Evolutionary conservation across 2,113 vertebrate genomes (phyloP).

Genomic region (Isurus oxyrinchus): DNA sequence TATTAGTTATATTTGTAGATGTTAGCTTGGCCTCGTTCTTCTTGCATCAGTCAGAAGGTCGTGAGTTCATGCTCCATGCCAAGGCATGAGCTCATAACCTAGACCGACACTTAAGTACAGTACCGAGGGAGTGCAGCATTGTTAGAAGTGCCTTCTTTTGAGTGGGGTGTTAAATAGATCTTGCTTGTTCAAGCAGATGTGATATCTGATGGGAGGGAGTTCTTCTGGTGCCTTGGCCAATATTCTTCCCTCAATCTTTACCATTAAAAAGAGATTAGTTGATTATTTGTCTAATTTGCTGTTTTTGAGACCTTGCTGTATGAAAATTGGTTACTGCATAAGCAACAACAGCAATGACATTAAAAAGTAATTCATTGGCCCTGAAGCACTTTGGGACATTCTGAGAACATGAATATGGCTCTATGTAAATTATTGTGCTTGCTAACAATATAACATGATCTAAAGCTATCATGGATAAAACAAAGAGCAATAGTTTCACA

Average conservation of each 20-base stretch:
- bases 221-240: neutral
- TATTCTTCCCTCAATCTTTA: neutral
- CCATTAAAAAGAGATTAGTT: too few species aligned
- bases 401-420: neutral
- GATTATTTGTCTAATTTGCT: too few species aligned
- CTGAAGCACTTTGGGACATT: neutral
- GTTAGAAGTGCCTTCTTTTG: neutral
- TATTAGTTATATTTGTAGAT: neutral
- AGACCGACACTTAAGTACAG: neutral
- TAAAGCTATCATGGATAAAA: neutral
- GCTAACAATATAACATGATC: neutral
- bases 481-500: neutral
- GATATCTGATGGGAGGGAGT: neutral
- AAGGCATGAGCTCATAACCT: neutral
- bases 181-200: neutral
- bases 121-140: neutral
- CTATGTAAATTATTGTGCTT: neutral
- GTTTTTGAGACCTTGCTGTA: too few species aligned
- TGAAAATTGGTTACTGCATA: neutral
- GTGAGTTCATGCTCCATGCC: neutral
- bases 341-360: neutral
- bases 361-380: neutral
- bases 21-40: neutral
- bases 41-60: neutral
- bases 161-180: neutral